Conservation (phyloP, 2,113 vertebrate genomes). For the Glaucidium brasilianum region DNA sequence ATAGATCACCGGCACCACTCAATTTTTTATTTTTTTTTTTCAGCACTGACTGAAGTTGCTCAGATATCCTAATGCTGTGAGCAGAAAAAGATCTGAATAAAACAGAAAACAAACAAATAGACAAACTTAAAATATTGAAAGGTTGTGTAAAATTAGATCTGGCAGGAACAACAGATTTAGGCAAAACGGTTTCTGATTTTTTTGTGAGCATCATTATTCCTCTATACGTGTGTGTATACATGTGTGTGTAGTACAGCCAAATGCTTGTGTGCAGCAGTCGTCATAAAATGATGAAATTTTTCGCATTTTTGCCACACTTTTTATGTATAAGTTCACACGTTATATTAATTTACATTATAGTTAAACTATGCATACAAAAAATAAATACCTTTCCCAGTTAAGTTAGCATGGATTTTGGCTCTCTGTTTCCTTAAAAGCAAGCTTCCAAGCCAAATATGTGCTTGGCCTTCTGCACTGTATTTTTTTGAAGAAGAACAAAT, state of each 20-base stretch:
- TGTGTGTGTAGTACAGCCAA: neutral
- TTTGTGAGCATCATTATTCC: neutral
- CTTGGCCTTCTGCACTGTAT: neutral
- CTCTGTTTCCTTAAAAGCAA: neutral
- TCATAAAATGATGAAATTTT: neutral
- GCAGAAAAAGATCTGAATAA: neutral
- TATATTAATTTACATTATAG: neutral
- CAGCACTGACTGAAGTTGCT: neutral
- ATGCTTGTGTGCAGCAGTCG: neutral
- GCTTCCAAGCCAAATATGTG: neutral
- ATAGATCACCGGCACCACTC: neutral
- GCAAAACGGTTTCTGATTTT: neutral
- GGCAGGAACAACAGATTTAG: neutral
- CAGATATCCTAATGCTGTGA: neutral
- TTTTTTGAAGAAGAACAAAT: neutral
- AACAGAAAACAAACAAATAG: neutral
- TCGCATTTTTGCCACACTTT: neutral
- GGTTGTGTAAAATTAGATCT: neutral
- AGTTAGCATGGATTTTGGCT: neutral
- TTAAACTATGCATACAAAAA: neutral
- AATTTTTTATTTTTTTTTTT: fast-evolving
- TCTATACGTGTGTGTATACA: fast-evolving
- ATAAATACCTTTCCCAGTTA: neutral
- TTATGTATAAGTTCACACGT: neutral
- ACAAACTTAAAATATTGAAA: neutral